Evolutionary conservation across 2,113 vertebrate genomes (phyloP), one percentile per base, ranked within the genome.

Genomic region (Phaethon lepturus): DNA sequence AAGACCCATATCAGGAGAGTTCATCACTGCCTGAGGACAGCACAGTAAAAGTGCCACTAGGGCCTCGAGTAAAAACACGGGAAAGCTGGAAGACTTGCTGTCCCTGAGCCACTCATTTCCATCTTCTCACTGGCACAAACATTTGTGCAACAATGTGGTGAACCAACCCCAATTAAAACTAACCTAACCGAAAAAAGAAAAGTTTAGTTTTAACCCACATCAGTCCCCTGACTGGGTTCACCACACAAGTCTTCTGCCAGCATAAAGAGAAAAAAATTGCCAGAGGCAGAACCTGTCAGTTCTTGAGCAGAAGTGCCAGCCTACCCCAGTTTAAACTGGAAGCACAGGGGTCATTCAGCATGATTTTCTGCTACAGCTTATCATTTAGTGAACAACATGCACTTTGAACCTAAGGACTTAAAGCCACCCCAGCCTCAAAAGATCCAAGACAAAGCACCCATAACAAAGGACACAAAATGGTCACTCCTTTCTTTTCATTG

Each of bases 161-260:
- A 96, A 84, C 91, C 55, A 94, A 50, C 31, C 33, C 6, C 31
- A 66, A 93, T 81, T 93, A 78, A 91, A 96, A 84, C 23, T 60
- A 78, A 90, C 35, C 42, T 26, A 50, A 18, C 23, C 20, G 62
- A 87, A 88, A 88, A 81, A 60, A 11, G 11, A 3, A 33, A 81
- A 58, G 28, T 29, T 68, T 60, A 11, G 12, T 68, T 94, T 56
- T 69, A 95, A 90, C 12, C 52, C 82, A 72, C 59, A 91, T 63
- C 68, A 81, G 68, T 77, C 17, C 75, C 33, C 38, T 53, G n/a
- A 64, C 2, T 40, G 40, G 14, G 16, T 45, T 94, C 38, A 93
- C 72, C 71, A 86, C 40, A 76, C 4, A 55, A 76, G 12, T 77
- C 45, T 71, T 83, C 66, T 66, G 82, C 45, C 42, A 90, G 22